Evolutionary conservation across 1,140 invertebrate genomes (phyloP).

Genomic region (Drosophila subpulchrella): DNA sequence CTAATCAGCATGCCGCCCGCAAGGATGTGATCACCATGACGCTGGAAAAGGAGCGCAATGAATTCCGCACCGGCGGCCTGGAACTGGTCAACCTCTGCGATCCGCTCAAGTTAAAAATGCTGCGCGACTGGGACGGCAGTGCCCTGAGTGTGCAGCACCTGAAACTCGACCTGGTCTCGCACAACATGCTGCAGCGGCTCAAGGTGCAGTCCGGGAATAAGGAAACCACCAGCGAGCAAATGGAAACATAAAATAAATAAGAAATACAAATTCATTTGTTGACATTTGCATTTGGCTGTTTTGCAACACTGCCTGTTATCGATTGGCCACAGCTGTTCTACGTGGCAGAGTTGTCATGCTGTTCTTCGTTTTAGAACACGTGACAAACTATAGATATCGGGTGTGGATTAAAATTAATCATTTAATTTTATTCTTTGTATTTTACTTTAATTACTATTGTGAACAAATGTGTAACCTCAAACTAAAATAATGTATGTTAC

Average conservation of each 20-base stretch:
- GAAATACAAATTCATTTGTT: constrained; percentile 14
- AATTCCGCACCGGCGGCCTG: constrained; percentile 90
- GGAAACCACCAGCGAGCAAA: constrained; percentile 10
- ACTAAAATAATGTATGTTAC: too few species aligned
- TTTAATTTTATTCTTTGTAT: too few species aligned
- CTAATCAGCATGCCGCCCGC: constrained; percentile 89
- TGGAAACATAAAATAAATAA: constrained; percentile 52
- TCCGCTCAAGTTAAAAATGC: constrained; percentile 68
- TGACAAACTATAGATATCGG: too few species aligned
- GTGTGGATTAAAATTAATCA: too few species aligned
- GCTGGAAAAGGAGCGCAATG: constrained; percentile 88
- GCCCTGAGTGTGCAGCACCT: constrained; percentile 81
- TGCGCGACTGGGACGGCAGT: constrained; percentile 81
- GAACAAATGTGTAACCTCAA: too few species aligned
- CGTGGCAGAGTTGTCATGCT: constrained; percentile 3
- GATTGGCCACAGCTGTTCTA: constrained; percentile 10
- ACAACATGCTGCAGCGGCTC: constrained; percentile 69
- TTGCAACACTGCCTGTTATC: constrained; percentile 15
- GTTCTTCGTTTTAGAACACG: neutral
- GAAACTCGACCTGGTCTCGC: constrained; percentile 77
- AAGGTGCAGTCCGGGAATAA: constrained; percentile 29
- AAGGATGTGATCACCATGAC: constrained; percentile 90
- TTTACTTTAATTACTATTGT: too few species aligned
- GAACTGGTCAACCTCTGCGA: constrained; percentile 83
- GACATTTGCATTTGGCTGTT: constrained; percentile 12